Evolutionary conservation across 2,113 vertebrate species (phyloP), one percentile per base, ranked within the genome.

Genomic region (Chascanopsetta lugubris): DNA sequence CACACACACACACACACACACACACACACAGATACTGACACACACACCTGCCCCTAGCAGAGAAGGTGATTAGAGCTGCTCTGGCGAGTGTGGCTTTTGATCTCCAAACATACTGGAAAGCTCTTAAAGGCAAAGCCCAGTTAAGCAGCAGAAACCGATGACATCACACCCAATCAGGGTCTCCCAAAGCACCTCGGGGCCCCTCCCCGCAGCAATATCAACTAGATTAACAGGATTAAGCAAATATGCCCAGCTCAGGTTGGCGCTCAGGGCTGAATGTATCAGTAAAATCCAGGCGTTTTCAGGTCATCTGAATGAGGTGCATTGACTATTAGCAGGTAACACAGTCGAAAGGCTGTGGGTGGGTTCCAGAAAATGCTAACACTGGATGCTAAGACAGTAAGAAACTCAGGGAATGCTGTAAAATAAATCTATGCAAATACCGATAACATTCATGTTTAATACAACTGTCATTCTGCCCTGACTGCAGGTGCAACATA

Each of bases 31-130:
- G n/a, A n/a, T n/a, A n/a, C n/a, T n/a, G n/a, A n/a, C n/a, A n/a
- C 69, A 82, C 77, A 80, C 72, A 82, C 82, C 77, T 77, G 74
- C 85, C 77, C 72, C 93, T 89, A 94, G 92, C 94, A 93, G 93
- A 92, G 93, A 80, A 90, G 93, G 88, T 89, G 94, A 96, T 96
- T 93, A 94, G 90, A 91, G 90, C 89, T 79, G 93, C 83, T n/a
- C 30, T 92, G 91, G 91, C 22, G 21, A 92, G 88, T 92, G 83
- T 87, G 91, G 89, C 92, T 94, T 97, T 96, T 98, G 94, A 98
- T 97, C 94, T 95, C 85, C 81, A 91, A 93, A 95, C 93, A 93
- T 93, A 94, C 92, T 96, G 94, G 94, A 95, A 96, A 94, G 94
- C 92, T 95, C 94, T 95, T 94, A 93, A 93, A 96, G 94, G 94